phyloP scores from a whole-genome alignment of 2,888 invertebrate genomes.

The Nematopogon swammerdamellus region DNA sequence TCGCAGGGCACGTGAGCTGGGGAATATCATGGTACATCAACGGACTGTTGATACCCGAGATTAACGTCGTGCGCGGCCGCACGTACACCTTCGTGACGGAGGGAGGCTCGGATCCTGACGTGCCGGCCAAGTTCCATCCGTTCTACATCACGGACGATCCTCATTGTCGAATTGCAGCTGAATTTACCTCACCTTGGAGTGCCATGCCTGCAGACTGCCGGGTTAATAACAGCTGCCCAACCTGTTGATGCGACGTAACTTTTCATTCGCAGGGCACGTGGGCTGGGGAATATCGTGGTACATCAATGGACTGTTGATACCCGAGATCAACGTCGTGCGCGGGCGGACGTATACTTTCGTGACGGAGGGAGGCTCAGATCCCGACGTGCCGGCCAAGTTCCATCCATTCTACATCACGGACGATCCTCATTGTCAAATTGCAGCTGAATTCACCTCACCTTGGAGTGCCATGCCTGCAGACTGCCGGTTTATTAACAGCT shows the following conservation, averaged over 20 bases:
- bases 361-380: conserved; percentile 80
- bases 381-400: conserved; percentile 75
- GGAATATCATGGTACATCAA: conserved; percentile 95
- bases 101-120: conserved; percentile 75
- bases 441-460: no score
- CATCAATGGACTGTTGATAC: conserved; percentile 89
- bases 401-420: conserved; percentile 94
- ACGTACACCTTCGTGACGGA: conserved; percentile 87
- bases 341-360: conserved; percentile 87
- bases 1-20: conserved; percentile 86
- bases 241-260: no score
- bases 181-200: no score
- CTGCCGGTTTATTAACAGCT: no score
- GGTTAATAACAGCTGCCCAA: no score
- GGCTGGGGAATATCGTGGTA: conserved; percentile 96
- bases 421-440: no score
- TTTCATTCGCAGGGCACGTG: conserved; percentile 81
- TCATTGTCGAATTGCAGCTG: no score
- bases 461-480: no score
- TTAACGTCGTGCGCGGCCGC: conserved; percentile 82
- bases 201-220: no score
- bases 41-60: conserved; percentile 86
- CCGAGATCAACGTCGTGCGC: conserved; percentile 85
- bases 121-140: conserved; percentile 85
- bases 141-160: conserved; percentile 92